A percentile compares a stretch with the other conserved stretches of the same genome.
Evolutionary conservation across 64 coral and sea anemone genomes (phyloP).

Genomic region (Montipora capricornis): DNA sequence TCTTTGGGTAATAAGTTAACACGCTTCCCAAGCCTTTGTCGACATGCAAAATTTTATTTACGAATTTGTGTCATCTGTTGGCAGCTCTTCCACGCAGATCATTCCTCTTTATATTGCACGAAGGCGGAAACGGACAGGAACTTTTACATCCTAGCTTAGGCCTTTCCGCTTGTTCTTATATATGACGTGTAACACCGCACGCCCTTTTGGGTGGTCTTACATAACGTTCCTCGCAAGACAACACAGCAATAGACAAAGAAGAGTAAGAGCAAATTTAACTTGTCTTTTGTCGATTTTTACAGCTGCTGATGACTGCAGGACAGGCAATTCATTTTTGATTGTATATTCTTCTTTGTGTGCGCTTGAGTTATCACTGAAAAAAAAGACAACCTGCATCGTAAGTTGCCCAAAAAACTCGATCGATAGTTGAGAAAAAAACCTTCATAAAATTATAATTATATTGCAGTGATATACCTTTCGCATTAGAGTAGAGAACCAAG

Average conservation of each 20-base stretch:
- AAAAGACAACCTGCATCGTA: not conserved
- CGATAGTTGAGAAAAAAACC: not conserved
- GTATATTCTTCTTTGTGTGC: not conserved
- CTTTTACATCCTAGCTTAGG: not conserved
- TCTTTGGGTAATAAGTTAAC: not conserved
- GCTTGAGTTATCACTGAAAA: not conserved
- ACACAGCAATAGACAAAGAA: not conserved
- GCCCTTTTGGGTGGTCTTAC: not conserved
- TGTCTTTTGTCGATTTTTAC: not conserved
- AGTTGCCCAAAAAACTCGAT: not conserved
- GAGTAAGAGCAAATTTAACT: not conserved
- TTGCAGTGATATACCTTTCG: not conserved
- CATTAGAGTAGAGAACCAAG: too few relatives aligned
- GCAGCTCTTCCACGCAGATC: not conserved
- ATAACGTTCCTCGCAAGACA: not conserved
- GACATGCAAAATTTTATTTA: not conserved
- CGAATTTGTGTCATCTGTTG: not conserved
- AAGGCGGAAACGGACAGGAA: not conserved
- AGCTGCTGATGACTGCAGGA: not conserved
- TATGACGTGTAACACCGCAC: too few relatives aligned
- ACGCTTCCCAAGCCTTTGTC: not conserved
- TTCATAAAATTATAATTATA: not conserved
- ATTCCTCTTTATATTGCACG: not conserved
- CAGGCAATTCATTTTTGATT: not conserved
- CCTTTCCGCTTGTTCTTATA: not conserved